Percentiles rank a stretch among this genome's conserved stretches.
These are phyloP conservation scores for Esox lucius DNA, from an alignment of 2,797 vertebrate species.

Conservation along the genomic window DNA sequence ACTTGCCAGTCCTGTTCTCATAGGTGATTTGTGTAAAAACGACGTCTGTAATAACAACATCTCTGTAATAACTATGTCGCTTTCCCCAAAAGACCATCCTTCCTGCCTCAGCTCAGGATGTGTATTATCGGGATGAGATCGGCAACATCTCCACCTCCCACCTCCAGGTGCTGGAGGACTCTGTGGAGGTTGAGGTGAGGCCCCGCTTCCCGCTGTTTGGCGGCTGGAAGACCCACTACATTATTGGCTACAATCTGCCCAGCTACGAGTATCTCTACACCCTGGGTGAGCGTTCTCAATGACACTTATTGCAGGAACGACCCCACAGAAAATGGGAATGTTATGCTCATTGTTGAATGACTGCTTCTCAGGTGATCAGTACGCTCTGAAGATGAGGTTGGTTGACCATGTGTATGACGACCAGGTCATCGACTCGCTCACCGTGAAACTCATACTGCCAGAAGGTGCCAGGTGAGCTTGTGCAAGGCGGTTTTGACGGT, in stretches of 20 bases:
- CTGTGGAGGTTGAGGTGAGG: slow-evolving; percentile 96
- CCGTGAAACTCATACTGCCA: slow-evolving; percentile 93
- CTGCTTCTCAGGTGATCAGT: slow-evolving; percentile 86
- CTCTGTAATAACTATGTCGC: not conserved
- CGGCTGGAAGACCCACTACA: slow-evolving; percentile 98
- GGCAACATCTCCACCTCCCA: slow-evolving; percentile 99
- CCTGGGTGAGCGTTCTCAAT: slow-evolving; percentile 76
- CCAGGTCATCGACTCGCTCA: slow-evolving; percentile 92
- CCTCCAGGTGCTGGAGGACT: slow-evolving; percentile 93
- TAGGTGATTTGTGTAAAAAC: not conserved
- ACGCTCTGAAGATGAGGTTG: slow-evolving; percentile 95
- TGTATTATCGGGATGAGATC: slow-evolving; percentile 97
- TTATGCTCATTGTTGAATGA: not conserved
- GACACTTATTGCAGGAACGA: not conserved
- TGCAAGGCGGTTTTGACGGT: not conserved
- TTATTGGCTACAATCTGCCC: slow-evolving; percentile 96
- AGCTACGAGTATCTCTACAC: slow-evolving; percentile 99
- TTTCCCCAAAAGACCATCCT: slow-evolving; percentile 88
- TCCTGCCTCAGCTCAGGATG: slow-evolving; percentile 95
- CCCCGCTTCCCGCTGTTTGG: slow-evolving; percentile 97
- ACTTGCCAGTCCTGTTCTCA: not conserved
- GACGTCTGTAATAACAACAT: not conserved
- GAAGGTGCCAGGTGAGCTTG: slow-evolving; percentile 92
- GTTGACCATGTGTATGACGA: slow-evolving; percentile 98
- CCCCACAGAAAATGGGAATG: not conserved